Evolutionary conservation across 2,888 invertebrate species (phyloP), one percentile per base, ranked within the genome.

Genomic region (Abrostola triplasia): DNA sequence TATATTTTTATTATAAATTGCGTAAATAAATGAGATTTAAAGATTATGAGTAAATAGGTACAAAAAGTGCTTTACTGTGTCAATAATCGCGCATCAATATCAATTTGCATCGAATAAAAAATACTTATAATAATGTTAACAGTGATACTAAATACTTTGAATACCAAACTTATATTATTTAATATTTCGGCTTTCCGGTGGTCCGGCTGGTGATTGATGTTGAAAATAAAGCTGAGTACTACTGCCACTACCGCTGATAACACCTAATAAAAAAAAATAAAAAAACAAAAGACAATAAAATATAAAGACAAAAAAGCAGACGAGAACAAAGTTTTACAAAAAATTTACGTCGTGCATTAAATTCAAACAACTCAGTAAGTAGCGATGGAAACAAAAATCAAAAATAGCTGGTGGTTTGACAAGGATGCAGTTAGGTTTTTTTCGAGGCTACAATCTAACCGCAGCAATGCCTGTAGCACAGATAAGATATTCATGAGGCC

Each of bases 121-220:
- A 95, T 92, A 72, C 95, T 95, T 75, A 96, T 96, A 24, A 96
- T 80, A 53, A 96, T 88, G 83, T 96, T 96, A 10, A 96, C 87
- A 10, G 95, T 92, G 67, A 96, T 95, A 67, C 96, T 94, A 7
- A 96, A 64, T 38, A 96, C 88, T 90, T 96, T 96, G 70, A 96
- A 89, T 36, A 93, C 87, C 55, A 96, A 88, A 72, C 95, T 95
- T 11, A 95, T 85, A 80, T 96, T 96, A 85, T 96, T 96, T 67
- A 96, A 90, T 57, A 94, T 85, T 75, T 96, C 95, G 0, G 96
- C 96, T 70, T 90, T 93, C n/a, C 92, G 90, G 54, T 95, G 95
- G 66, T 96, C 95, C 11, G 93, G 90, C 66, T 94, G 91, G 68
- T 95, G 95, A 88, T 96, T 96, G 77, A 96, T 95, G 88, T 96